A percentile compares a stretch with the other conserved stretches of the same genome.
phyloP scores from a whole-genome alignment of 2,888 invertebrate species.

The Acrobasis repandana region DNA sequence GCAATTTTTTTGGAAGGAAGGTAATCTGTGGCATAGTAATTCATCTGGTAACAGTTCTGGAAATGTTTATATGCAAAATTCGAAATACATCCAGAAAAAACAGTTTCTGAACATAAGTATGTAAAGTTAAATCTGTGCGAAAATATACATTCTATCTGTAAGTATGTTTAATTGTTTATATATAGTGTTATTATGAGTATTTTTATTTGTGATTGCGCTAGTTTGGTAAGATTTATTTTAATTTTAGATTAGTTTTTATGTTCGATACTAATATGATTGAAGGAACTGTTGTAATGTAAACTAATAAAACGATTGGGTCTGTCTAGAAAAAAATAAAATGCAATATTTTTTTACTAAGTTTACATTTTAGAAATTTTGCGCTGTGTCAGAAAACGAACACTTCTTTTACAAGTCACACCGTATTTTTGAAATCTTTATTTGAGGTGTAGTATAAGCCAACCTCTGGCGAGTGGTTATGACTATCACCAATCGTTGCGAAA shows the following conservation, averaged over 20 bases:
- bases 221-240: conserved; percentile 29
- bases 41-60: no score
- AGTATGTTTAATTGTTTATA: conserved; percentile 33
- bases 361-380: no score
- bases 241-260: conserved; percentile 39
- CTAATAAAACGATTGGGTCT: conserved; percentile 1
- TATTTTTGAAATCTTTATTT: no score
- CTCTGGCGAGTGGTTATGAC: no score
- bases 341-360: background rate
- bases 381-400: no score
- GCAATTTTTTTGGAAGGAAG: no score
- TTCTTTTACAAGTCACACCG: no score
- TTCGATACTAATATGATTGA: conserved; percentile 12
- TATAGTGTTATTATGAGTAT: conserved; percentile 35
- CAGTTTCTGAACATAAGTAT: background rate
- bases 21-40: no score
- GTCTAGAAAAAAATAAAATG: background rate
- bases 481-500: no score
- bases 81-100: no score
- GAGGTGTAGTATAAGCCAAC: no score
- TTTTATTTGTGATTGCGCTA: conserved; percentile 32
- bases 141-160: conserved; percentile 19
- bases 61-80: no score
- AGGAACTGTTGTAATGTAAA: conserved; percentile 25
- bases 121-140: background rate